Conservation (phyloP, 2,888 invertebrate genomes). For the Macaria liturata region DNA sequence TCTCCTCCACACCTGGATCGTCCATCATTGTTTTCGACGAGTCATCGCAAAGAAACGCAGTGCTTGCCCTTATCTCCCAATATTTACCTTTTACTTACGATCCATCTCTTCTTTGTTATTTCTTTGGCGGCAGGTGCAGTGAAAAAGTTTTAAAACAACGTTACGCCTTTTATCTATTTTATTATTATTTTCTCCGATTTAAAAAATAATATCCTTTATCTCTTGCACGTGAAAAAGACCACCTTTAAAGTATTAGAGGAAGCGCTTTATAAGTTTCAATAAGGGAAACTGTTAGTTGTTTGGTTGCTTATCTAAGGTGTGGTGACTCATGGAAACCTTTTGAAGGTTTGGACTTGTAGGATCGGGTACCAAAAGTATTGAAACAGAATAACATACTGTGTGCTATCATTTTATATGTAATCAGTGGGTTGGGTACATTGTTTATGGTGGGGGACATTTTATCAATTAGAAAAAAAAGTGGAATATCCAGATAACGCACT, state of each 20-base stretch:
- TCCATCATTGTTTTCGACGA: conserved; percentile 66
- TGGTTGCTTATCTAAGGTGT: conserved; percentile 22
- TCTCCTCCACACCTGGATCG: conserved; percentile 9
- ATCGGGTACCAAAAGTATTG: not conserved
- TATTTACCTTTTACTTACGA: conserved; percentile 64
- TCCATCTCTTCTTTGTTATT: conserved; percentile 57
- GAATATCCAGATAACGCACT: too few species aligned
- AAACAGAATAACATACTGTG: too few species aligned
- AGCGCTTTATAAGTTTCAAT: conserved; percentile 45
- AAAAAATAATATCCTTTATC: conserved; percentile 24
- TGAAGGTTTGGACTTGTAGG: conserved; percentile 5
- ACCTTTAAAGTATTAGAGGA: conserved; percentile 54
- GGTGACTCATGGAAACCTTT: conserved; percentile 20
- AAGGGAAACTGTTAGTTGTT: conserved; percentile 37
- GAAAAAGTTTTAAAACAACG: conserved; percentile 55
- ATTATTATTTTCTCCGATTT: too few species aligned
- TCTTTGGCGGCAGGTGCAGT: conserved; percentile 58
- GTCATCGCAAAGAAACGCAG: conserved; percentile 59
- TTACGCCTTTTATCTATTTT: conserved; percentile 36
- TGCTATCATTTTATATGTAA: too few species aligned
- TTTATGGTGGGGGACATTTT: too few species aligned
- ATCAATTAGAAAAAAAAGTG: too few species aligned
- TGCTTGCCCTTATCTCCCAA: conserved; percentile 55
- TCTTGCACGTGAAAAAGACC: conserved; percentile 58
- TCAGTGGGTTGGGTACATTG: too few species aligned